Base-by-base conservation (phyloP, 2,888 invertebrate genomes). In the Protophormia terraenovae region DNA sequence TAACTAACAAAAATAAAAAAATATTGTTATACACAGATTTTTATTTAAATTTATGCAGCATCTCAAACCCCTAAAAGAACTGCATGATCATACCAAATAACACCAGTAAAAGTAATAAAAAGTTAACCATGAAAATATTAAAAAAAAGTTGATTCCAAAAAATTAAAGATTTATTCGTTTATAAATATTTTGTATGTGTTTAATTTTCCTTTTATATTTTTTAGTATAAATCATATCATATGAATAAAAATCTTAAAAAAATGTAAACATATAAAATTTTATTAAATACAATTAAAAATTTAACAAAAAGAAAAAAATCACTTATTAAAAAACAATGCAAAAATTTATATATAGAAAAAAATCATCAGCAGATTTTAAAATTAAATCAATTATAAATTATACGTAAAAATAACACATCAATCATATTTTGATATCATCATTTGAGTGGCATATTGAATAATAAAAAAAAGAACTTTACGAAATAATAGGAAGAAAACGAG, bases 211-310 rank as follows among this genome's bases (percentile, higher is more conserved):
- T 32, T 32, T 10, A n/a, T 12, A 27, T 76, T n/a, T 35, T 69
- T 62, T 62, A 72, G 72, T 53, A 53, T 27, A 72, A 83, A 75
- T 53, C 78, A 80, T 72, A 73, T 62, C 69, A 71, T 35, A 50
- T 35, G 53, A 62, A 64, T 10, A 64, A 71, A 24, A 78, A 78
- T 69, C 47, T 47, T 35, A 10, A 35, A 22, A 55, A 53, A 27
- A 64, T 32, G 55, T 12, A 32, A 58, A 67, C 27, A 64, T 32
- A 64, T 12, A 32, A 58, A 67, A 60, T 29, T 27, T 27, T 71
- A 69, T 58, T 47, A 19, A 69, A 55, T 41, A 53, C 45, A 38
- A 58, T 29, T 24, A 35, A 53, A 72, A 72, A 64, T n/a, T 38
- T 29, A n/a, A 35, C n/a, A 60, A 38, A 55, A 66, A 47, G 10